Evolutionary conservation across 2,888 invertebrate genomes (phyloP).

Genomic region (Noctua janthe): DNA sequence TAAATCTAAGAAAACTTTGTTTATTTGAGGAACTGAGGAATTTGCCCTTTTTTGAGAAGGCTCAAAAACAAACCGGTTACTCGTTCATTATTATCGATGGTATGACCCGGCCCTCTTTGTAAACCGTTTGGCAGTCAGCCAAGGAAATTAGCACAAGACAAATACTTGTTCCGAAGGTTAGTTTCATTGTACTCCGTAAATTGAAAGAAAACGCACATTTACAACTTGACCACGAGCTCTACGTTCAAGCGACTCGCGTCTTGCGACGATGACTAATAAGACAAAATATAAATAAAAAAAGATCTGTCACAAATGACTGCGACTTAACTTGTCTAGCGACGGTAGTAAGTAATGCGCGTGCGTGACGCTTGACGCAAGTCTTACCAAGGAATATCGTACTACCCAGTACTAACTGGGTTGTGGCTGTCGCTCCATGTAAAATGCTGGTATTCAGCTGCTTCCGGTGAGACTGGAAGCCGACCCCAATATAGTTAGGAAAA

Average conservation of each 20-base stretch:
- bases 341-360: no score
- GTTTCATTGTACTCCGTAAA: neutral
- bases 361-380: no score
- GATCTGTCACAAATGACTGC: neutral
- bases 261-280: neutral
- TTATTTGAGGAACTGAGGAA: constrained; percentile 7
- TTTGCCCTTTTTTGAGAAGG: constrained; percentile 35
- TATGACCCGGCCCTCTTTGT: constrained; percentile 54
- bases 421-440: no score
- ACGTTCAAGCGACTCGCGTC: neutral
- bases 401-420: no score
- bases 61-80: constrained; percentile 53
- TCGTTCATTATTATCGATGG: constrained; percentile 66
- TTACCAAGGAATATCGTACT: no score
- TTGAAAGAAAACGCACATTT: neutral
- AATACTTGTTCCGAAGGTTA: neutral
- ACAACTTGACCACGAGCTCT: neutral
- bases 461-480: neutral
- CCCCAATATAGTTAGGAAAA: neutral
- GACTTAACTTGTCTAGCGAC: no score
- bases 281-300: neutral
- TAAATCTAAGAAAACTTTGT: constrained; percentile 34
- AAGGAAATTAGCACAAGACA: constrained; percentile 34
- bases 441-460: neutral
- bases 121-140: constrained; percentile 64